These are phyloP conservation scores for Camelus dromedarius DNA, from an alignment of 2,113 vertebrate genomes.

Conservation along the genomic window DNA sequence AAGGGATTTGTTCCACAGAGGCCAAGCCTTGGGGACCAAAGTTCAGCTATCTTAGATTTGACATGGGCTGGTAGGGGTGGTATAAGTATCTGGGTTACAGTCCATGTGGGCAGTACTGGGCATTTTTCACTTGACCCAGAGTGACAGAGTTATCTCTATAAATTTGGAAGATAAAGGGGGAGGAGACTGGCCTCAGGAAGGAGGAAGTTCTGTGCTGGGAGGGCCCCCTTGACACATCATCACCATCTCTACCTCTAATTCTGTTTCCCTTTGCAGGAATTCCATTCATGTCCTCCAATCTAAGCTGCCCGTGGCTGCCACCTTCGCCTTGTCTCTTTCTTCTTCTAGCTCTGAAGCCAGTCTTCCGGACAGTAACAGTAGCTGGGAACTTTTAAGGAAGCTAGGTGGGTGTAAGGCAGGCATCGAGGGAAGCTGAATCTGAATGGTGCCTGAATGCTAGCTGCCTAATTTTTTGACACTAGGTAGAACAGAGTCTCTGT, in stretches of 20 bases:
- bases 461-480: background rate
- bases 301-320: slow-evolving; percentile 26
- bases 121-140: slow-evolving; percentile 15
- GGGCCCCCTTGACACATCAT: background rate
- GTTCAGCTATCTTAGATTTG: slow-evolving; percentile 39
- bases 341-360: slow-evolving; percentile 64
- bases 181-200: background rate
- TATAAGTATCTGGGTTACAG: background rate
- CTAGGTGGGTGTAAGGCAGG: slow-evolving; percentile 40
- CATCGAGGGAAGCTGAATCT: slow-evolving; percentile 14
- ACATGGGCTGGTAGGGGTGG: background rate
- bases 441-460: slow-evolving; percentile 3
- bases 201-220: background rate
- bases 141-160: slow-evolving; percentile 25
- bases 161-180: background rate
- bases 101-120: background rate
- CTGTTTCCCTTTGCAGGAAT: slow-evolving; percentile 61
- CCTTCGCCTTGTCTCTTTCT: background rate
- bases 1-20: background rate
- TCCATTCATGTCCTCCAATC: slow-evolving; percentile 40
- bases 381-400: slow-evolving; percentile 68
- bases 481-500: background rate
- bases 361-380: slow-evolving; percentile 42
- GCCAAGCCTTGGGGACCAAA: background rate
- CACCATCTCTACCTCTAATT: slow-evolving; percentile 7